A percentile compares a stretch with the other conserved stretches of the same genome.
Evolutionary conservation across 2,113 vertebrate genomes (phyloP).

Genomic region (Tretioscincus oriximinensis): DNA sequence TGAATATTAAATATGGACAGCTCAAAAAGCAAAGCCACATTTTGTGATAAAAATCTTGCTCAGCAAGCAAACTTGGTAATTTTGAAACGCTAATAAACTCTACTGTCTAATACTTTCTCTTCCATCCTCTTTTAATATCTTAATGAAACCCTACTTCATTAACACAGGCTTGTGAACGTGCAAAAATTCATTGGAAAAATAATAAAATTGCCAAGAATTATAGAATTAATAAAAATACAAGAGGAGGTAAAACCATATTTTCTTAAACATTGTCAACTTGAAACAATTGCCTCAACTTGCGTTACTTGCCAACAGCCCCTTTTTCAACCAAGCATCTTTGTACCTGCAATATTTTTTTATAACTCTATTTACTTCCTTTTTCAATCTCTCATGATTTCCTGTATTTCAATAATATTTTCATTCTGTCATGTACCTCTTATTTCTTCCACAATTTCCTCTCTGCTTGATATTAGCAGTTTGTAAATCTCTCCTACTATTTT

Average conservation of each 20-base stretch:
- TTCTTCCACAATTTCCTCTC: too few relatives aligned
- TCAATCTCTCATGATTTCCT: too few relatives aligned
- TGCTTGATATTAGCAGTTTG: too few relatives aligned
- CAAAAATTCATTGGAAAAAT: slow-evolving; percentile 36
- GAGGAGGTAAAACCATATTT: neutral
- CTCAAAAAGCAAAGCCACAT: neutral
- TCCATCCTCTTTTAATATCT: neutral
- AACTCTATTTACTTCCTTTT: too few relatives aligned
- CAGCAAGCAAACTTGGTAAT: neutral
- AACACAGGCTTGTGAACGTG: neutral
- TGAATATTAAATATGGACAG: neutral
- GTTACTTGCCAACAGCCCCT: neutral
- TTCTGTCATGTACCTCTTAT: too few relatives aligned
- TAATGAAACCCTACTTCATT: slow-evolving; percentile 22
- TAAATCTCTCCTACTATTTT: too few relatives aligned
- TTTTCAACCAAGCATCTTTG: neutral
- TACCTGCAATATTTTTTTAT: too few relatives aligned
- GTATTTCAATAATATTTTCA: too few relatives aligned
- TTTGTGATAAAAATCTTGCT: neutral
- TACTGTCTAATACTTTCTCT: neutral
- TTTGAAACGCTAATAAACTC: slow-evolving; percentile 24
- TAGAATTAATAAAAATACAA: neutral
- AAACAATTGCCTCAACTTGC: neutral
- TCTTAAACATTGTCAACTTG: neutral
- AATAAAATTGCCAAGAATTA: slow-evolving; percentile 27